Conservation (phyloP, 2,888 invertebrate genomes). For the Leucophenga montana region DNA sequence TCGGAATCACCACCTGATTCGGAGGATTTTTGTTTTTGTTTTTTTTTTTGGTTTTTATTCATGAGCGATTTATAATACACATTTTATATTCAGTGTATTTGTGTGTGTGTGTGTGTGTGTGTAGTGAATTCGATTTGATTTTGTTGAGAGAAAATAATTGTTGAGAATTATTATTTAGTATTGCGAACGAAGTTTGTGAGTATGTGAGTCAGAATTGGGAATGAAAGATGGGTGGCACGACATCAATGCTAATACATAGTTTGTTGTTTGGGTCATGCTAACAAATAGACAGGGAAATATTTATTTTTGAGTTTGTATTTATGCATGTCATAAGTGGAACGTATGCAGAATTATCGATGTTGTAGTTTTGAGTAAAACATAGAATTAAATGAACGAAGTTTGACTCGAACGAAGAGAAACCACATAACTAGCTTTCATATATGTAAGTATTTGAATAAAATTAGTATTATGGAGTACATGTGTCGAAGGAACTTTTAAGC, state of each 20-base stretch:
- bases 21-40: slow-evolving; percentile 21
- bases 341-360: no score
- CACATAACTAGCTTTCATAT: no score
- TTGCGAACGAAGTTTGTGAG: slow-evolving; percentile 27
- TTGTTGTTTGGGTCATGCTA: no score
- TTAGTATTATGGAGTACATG: no score
- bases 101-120: slow-evolving; percentile 32
- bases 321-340: no score
- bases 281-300: no score
- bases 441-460: no score
- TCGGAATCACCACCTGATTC: slow-evolving; percentile 57
- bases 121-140: not conserved
- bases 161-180: slow-evolving; percentile 1
- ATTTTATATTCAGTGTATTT: slow-evolving; percentile 30
- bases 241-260: not conserved
- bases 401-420: no score
- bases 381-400: no score
- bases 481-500: no score
- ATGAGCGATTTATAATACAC: slow-evolving; percentile 29
- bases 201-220: not conserved
- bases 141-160: slow-evolving; percentile 16
- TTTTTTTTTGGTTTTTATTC: not conserved
- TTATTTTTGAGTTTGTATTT: no score
- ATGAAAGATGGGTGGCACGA: slow-evolving; percentile 10
- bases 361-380: no score